Evolutionary conservation across 2,888 invertebrate genomes (phyloP), one percentile per base, ranked within the genome.

Genomic region (Tachina lurida): DNA sequence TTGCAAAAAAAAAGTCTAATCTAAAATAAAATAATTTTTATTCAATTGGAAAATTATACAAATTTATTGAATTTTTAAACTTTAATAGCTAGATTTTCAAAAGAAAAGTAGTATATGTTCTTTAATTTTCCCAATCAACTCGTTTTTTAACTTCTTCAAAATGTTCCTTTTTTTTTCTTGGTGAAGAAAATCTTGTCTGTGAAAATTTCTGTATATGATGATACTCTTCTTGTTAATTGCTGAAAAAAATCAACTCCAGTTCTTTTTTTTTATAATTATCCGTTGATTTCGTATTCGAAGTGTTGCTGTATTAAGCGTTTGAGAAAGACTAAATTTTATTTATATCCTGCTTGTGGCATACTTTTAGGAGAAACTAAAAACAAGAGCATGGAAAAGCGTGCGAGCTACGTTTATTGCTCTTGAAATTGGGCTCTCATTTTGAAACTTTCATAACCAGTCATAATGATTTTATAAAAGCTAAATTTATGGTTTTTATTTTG

Each of bases 181-280:
- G 0, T 31, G 31, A 10, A 9, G 43, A 41, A n/a, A 75, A 49
- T 52, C 19, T 63, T 79, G 79, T 73, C 71, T 79, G 56, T 47
- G 71, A 81, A 81, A 81, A 81, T 75, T 81, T 81, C 62, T 81
- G 39, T 81, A 75, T 81, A 81, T 75, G 67, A 39, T 47, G 47
- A 56, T 73, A 54, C 62, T 54, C 13, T 67, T 39, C 39, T 49
- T 60, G 58, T 17, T 43, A 62, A 17, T 60, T 52, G 49, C 15
- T 49, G n/a, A 39, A 58, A 65, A 45, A 71, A 70, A 54, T 31
- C 31, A 17, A 43, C 9, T 17, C 70, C 22, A 39, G 49, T 62
- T 41, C 49, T 22, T 19, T 58, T 19, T 58, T n/a, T 45, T 45
- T 31, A 5, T 31, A 43, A 15, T 22, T n/a, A 52, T 68, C 31